These are phyloP conservation scores for Phrynocephalus guinanensis DNA, from an alignment of 2,797 vertebrate species.

Conservation along the genomic window DNA sequence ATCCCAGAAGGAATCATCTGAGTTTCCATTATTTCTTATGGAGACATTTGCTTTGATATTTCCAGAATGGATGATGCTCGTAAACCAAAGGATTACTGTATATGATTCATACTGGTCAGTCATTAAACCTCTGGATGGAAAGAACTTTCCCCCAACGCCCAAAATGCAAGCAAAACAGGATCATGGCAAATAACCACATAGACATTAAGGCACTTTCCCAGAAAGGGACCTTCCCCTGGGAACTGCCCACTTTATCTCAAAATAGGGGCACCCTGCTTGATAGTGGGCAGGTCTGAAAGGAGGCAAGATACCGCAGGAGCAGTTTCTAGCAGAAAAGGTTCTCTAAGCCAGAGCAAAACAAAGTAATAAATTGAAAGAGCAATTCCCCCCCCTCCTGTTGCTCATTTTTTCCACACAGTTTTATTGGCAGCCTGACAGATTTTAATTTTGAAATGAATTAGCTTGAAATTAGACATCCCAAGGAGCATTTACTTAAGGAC, in stretches of 20 bases:
- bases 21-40: too few relatives aligned
- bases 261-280: too few relatives aligned
- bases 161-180: neutral
- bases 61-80: too few relatives aligned
- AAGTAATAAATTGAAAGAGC: conserved; percentile 54
- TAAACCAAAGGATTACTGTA: too few relatives aligned
- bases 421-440: conserved; percentile 48
- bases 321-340: conserved; percentile 5
- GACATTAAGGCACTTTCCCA: neutral
- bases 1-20: too few relatives aligned
- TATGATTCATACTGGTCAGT: neutral
- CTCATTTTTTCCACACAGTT: conserved; percentile 52
- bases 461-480: conserved; percentile 61
- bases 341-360: conserved; percentile 38
- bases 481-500: conserved; percentile 44
- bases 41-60: too few relatives aligned
- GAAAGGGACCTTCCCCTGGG: too few relatives aligned
- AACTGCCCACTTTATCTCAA: neutral
- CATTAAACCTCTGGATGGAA: neutral
- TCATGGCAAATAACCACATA: neutral
- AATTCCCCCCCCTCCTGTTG: conserved; percentile 45
- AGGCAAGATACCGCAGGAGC: neutral
- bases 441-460: conserved; percentile 63
- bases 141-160: too few relatives aligned
- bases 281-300: neutral